Evolutionary conservation across 37 sponge, comb jelly and placozoan species (phyloP).

Genomic region (Agelas oroides): DNA sequence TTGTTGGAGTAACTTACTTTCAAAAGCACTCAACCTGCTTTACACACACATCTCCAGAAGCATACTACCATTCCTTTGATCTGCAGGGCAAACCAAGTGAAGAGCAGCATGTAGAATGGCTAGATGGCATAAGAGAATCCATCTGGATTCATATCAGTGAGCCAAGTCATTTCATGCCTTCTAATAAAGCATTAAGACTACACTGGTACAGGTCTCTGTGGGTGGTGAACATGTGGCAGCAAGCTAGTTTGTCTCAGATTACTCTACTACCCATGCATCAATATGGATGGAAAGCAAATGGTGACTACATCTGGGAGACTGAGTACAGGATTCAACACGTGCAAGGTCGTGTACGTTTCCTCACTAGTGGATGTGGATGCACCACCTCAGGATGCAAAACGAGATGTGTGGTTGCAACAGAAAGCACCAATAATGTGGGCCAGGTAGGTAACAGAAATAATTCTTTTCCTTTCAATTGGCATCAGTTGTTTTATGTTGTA

Average conservation of each 20-base stretch:
- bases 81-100: not conserved
- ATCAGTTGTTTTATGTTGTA: no score
- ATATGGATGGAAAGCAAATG: not conserved
- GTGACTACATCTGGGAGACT: not conserved
- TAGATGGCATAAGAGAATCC: conserved; percentile 10
- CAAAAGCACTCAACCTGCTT: conserved; percentile 30
- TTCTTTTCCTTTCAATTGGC: no score
- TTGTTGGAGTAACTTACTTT: conserved; percentile 25
- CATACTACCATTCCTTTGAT: conserved; percentile 1
- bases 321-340: not conserved
- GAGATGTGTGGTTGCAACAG: not conserved
- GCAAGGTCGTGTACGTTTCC: not conserved
- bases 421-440: not conserved
- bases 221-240: conserved; percentile 12
- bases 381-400: not conserved
- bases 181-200: not conserved
- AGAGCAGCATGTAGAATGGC: conserved; percentile 12
- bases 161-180: conserved; percentile 5
- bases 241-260: not conserved
- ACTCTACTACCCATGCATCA: no score
- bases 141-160: conserved; percentile 12
- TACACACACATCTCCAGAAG: conserved; percentile 4
- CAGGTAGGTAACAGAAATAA: not conserved
- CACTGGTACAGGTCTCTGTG: conserved; percentile 25
- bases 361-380: not conserved